Base-by-base conservation (phyloP, 2,888 invertebrate genomes). In the Slavum lentiscoides region DNA sequence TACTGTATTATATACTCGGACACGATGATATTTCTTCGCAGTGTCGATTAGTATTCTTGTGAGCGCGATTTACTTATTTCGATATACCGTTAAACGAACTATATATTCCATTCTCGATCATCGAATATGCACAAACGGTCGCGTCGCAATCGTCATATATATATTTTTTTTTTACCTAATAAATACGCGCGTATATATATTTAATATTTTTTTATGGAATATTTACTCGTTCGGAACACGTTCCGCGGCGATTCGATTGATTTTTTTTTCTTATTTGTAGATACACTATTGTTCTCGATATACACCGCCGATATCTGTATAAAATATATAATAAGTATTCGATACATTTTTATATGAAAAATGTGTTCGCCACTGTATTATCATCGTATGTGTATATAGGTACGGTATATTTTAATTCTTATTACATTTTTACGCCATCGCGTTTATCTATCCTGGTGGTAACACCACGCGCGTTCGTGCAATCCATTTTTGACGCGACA, bases 21-120 rank as follows among this genome's bases (percentile, higher is more conserved):
- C 49, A 13, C 13, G 49, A 49, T 49, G 11, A 13, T 49, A 49
- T 49, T 49, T 49, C 49, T 11, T 49, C 49, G 13, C 13, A 1
- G 49, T 11, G 13, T 49, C 49, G 49, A 49, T 70, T 21, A 58
- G 58, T 70, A 70, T 70, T 70, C 70, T 59, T 7, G 58, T 37
- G 9, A 7, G 39, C 39, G 39, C 17, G 15, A n/a, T 53, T 53
- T 53, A 53, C 43, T 61, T 19, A 43, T 61, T 49, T 49, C 13
- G 43, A 61, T 73, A 61, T 73, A 73, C 73, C 73, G 73, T 73
- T 73, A 73, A 73, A 73, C 15, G 61, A 13, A 72, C 59, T 37
- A 30, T 55, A n/a, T n/a, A 30, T 30, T 30, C 30, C n/a, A 19
- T 66, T 39, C 2, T 55, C 55, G 19, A 55, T 55, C 55, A 19